Conservation (phyloP, 2,888 invertebrate species). For the Cantharis lateralis region DNA sequence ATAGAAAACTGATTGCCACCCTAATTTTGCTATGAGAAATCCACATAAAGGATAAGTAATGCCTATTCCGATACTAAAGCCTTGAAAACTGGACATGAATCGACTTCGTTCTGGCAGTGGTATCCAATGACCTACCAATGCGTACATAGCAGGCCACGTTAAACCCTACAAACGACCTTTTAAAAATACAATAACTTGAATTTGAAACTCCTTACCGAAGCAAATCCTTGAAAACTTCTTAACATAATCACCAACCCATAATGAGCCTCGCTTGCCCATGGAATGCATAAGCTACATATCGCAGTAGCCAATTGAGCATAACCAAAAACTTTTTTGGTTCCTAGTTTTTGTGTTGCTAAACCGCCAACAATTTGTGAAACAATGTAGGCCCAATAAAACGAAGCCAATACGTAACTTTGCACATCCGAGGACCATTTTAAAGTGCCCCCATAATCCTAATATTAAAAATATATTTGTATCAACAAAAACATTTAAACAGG, state of each 20-base stretch:
- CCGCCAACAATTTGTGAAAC: slow-evolving; percentile 72
- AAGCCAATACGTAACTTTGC: slow-evolving; percentile 69
- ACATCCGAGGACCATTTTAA: slow-evolving; percentile 67
- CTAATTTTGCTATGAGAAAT: slow-evolving; percentile 68
- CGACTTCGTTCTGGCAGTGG: slow-evolving; percentile 71
- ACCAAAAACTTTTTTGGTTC: slow-evolving; percentile 72
- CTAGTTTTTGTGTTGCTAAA: slow-evolving; percentile 70
- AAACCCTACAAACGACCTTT: slow-evolving; percentile 58
- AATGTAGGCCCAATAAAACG: slow-evolving; percentile 77
- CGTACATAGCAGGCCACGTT: slow-evolving; percentile 79
- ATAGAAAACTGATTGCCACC: slow-evolving; percentile 72
- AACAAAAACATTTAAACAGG: background rate
- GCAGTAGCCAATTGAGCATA: slow-evolving; percentile 73
- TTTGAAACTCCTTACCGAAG: slow-evolving; percentile 60
- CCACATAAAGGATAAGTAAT: slow-evolving; percentile 73
- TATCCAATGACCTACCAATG: slow-evolving; percentile 74
- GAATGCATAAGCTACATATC: slow-evolving; percentile 68
- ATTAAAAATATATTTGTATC: background rate
- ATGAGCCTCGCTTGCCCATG: slow-evolving; percentile 66
- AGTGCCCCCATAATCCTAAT: slow-evolving; percentile 59
- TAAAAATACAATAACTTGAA: background rate
- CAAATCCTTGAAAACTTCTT: slow-evolving; percentile 70
- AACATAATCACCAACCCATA: slow-evolving; percentile 65
- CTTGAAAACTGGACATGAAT: slow-evolving; percentile 78
- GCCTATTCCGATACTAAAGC: slow-evolving; percentile 76